Evolutionary conservation across 2,113 vertebrate species (phyloP).

Genomic region (Phycodurus eques): DNA sequence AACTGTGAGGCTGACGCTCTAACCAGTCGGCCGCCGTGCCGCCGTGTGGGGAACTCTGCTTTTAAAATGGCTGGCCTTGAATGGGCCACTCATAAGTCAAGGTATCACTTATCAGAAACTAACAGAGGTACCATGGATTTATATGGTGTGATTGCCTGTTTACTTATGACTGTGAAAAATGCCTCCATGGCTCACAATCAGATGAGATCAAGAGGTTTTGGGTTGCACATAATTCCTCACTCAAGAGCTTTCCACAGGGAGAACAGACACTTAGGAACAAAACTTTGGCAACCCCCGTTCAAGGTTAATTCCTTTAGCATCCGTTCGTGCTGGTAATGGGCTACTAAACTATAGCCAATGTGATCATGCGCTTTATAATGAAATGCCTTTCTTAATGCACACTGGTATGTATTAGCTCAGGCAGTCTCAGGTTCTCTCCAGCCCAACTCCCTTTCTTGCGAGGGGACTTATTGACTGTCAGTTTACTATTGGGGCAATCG

Average conservation of each 20-base stretch:
- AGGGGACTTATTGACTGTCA: background rate
- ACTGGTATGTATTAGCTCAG: background rate
- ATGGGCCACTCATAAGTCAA: background rate
- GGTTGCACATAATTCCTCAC: constrained; percentile 50
- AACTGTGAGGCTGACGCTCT: no score
- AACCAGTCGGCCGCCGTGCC: no score
- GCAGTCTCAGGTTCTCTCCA: background rate
- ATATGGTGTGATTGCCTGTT: constrained; percentile 38
- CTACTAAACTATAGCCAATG: constrained; percentile 56
- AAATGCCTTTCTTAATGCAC: background rate
- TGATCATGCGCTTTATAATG: background rate
- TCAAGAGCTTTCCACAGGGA: constrained; percentile 38
- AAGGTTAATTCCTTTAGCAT: constrained; percentile 31
- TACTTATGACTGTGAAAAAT: constrained; percentile 54
- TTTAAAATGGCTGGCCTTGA: no score
- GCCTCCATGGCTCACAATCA: constrained; percentile 47
- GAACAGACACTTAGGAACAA: constrained; percentile 33
- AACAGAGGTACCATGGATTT: constrained; percentile 24
- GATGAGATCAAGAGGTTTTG: constrained; percentile 55
- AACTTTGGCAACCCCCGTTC: constrained; percentile 30
- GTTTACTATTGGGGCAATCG: background rate
- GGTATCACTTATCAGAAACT: constrained; percentile 25
- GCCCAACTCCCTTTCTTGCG: background rate
- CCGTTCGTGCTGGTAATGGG: constrained; percentile 6
- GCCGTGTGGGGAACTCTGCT: no score